These are phyloP conservation scores for Montipora cactus DNA, from an alignment of 64 coral and sea anemone genomes.

Conservation along the genomic window DNA sequence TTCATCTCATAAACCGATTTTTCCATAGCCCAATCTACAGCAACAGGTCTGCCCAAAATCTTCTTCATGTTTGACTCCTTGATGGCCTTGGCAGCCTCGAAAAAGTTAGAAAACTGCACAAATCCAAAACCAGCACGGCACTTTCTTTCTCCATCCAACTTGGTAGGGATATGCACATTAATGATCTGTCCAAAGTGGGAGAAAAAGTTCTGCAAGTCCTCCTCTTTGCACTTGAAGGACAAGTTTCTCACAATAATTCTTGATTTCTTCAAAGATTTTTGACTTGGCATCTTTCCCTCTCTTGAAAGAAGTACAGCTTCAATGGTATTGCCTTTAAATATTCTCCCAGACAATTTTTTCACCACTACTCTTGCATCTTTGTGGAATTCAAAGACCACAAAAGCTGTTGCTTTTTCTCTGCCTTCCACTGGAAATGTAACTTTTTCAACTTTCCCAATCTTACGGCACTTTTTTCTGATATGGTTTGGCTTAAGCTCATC, in stretches of 20 bases:
- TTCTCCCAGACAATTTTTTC: conserved; percentile 62
- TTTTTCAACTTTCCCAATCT: conserved; percentile 75
- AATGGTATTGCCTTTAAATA: conserved; percentile 66
- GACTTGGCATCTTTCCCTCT: conserved; percentile 71
- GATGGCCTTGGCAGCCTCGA: conserved; percentile 92
- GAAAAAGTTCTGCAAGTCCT: conserved; percentile 77
- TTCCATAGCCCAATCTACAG: conserved; percentile 90
- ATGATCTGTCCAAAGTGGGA: conserved; percentile 75
- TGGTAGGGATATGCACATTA: conserved; percentile 71
- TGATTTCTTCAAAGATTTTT: conserved; percentile 80
- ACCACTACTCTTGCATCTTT: conserved; percentile 84
- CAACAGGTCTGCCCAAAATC: conserved; percentile 82
- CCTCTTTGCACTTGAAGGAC: conserved; percentile 91
- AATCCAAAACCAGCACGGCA: conserved; percentile 89
- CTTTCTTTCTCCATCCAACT: conserved; percentile 74
- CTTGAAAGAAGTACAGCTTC: conserved; percentile 74
- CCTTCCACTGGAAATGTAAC: conserved; percentile 80
- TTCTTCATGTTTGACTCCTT: conserved; percentile 90
- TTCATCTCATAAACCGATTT: conserved; percentile 70
- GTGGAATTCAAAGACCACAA: conserved; percentile 69
- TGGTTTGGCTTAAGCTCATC: conserved; percentile 69
- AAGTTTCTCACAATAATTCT: conserved; percentile 92
- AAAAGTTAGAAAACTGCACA: conserved; percentile 88
- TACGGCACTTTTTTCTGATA: conserved; percentile 76
- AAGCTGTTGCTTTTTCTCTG: conserved; percentile 69